Percentiles rank a stretch among this genome's conserved stretches.
Evolutionary conservation across 2,888 invertebrate genomes (phyloP).

Genomic region (Ectemnius continuus): DNA sequence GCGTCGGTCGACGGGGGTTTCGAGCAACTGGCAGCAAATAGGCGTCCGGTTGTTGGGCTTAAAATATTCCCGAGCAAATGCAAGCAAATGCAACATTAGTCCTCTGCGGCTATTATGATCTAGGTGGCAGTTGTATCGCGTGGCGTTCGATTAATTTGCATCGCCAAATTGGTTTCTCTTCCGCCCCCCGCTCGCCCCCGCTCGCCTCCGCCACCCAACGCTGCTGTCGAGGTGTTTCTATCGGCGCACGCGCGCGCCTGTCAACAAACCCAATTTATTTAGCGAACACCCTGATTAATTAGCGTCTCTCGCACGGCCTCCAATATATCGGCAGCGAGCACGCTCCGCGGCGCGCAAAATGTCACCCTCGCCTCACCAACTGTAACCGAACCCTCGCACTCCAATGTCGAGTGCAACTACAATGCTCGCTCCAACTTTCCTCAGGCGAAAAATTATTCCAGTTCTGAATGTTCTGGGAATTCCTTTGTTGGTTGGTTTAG

Average conservation of each 20-base stretch:
- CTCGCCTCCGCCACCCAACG: too few species aligned
- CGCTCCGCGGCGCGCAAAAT: constrained; percentile 12
- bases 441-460: too few species aligned
- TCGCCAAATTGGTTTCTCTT: constrained; percentile 5
- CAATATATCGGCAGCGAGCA: constrained; percentile 13
- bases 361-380: too few species aligned
- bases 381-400: background rate
- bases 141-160: constrained; percentile 10
- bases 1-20: too few species aligned
- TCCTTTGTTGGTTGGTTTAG: too few species aligned
- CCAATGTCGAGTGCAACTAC: too few species aligned
- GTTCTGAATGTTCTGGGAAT: too few species aligned
- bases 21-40: too few species aligned
- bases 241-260: background rate
- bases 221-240: too few species aligned
- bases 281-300: constrained; percentile 7
- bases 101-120: background rate
- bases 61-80: background rate
- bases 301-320: constrained; percentile 19
- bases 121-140: constrained; percentile 6
- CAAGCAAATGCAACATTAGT: background rate
- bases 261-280: constrained; percentile 9
- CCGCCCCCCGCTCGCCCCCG: too few species aligned
- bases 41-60: background rate
- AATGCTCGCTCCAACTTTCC: too few species aligned